Evolutionary conservation across 2,888 invertebrate species (phyloP).

Genomic region (Hemicrepidius hirtus): DNA sequence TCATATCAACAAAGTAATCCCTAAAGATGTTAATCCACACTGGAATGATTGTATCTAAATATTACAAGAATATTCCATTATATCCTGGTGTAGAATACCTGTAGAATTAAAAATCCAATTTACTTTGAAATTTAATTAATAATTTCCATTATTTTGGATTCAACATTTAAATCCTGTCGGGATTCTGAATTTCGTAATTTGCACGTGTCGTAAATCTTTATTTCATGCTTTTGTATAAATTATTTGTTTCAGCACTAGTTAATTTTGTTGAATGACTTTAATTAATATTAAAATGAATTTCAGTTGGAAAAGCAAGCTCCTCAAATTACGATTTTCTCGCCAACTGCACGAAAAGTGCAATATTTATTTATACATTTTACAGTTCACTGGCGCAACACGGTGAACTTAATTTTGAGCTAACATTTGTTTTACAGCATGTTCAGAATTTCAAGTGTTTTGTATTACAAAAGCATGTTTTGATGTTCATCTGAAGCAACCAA

Average conservation of each 20-base stretch:
- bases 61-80: too few species aligned
- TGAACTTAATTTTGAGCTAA: neutral
- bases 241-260: neutral
- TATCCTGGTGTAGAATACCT: too few species aligned
- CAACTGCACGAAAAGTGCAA: neutral
- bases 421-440: neutral
- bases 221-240: too few species aligned
- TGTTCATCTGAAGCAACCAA: neutral
- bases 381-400: neutral
- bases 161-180: too few species aligned
- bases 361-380: slow-evolving; percentile 11
- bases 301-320: slow-evolving; percentile 2
- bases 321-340: neutral
- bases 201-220: too few species aligned
- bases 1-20: too few species aligned
- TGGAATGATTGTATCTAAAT: too few species aligned
- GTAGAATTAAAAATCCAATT: too few species aligned
- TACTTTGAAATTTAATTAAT: too few species aligned
- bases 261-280: neutral
- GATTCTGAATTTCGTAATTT: too few species aligned
- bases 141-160: too few species aligned
- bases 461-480: neutral
- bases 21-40: too few species aligned
- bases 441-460: neutral
- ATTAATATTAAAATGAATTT: slow-evolving; percentile 11